A percentile compares a stretch with the other conserved stretches of the same genome.
Evolutionary conservation across 2,888 invertebrate genomes (phyloP).

Genomic region (Oscheius sp.): DNA sequence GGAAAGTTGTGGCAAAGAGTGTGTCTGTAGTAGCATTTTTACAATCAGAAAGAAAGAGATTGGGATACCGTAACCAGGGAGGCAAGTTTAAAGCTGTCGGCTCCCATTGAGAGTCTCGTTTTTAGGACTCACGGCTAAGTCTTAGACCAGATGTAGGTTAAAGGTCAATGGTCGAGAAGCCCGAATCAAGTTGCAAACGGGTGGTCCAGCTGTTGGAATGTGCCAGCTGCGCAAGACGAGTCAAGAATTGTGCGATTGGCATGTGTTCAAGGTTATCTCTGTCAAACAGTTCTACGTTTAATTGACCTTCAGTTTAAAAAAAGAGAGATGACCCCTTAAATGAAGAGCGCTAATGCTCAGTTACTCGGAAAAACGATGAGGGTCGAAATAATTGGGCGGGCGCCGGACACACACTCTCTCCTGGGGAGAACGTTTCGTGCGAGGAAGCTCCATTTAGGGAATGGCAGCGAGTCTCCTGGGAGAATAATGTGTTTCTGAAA

Average conservation of each 20-base stretch:
- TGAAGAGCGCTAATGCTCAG: slow-evolving; percentile 1
- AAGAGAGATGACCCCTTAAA: slow-evolving; percentile 5
- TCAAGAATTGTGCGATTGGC: slow-evolving; percentile 26
- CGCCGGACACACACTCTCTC: neutral
- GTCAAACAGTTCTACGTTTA: slow-evolving; percentile 26
- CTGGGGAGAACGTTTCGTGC: neutral
- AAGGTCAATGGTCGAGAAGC: neutral
- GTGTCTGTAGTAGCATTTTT: no score
- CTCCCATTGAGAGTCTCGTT: no score
- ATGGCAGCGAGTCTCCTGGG: slow-evolving; percentile 9
- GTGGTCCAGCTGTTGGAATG: slow-evolving; percentile 25
- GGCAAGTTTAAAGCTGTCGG: no score
- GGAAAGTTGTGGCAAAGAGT: no score
- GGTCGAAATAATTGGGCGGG: no score
- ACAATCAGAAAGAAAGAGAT: neutral
- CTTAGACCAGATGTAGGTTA: no score
- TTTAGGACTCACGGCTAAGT: no score
- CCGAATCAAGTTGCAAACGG: neutral
- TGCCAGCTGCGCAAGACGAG: slow-evolving; percentile 21
- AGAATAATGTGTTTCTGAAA: neutral
- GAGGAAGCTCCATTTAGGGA: slow-evolving; percentile 6
- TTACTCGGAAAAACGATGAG: neutral
- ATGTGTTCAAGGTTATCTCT: slow-evolving; percentile 25
- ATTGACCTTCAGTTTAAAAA: slow-evolving; percentile 22
- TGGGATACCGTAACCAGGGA: neutral